Evolutionary conservation across 23 tunicate species (phyloP).

Genomic region (Oikopleura dioica): DNA sequence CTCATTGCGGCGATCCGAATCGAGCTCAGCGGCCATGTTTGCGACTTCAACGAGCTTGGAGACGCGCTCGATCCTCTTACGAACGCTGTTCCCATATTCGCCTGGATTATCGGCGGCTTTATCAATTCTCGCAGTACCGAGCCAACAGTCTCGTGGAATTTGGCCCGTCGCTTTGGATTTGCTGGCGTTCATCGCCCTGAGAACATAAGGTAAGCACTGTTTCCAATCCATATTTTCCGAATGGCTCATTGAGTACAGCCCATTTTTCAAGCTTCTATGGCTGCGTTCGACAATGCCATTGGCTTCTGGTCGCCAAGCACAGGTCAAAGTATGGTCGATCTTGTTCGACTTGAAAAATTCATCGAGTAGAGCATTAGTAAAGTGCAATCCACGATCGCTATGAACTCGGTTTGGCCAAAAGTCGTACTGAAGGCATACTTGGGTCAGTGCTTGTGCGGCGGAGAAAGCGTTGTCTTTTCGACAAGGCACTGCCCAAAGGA

Average conservation of each 20-base stretch:
- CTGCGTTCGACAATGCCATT: not conserved
- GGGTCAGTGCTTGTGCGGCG: not conserved
- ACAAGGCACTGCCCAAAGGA: not conserved
- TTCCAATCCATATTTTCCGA: not conserved
- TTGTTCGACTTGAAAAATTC: not conserved
- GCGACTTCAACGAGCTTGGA: not conserved
- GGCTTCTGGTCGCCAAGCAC: not conserved
- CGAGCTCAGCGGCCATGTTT: not conserved
- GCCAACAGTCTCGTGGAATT: not conserved
- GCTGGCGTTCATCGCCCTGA: not conserved
- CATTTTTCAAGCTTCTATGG: not conserved
- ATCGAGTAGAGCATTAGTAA: not conserved
- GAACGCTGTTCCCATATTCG: not conserved
- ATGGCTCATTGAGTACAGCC: not conserved
- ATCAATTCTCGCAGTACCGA: not conserved
- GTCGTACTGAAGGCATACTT: not conserved
- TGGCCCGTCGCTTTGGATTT: not conserved
- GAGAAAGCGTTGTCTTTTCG: not conserved
- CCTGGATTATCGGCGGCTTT: not conserved
- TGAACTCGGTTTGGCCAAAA: not conserved
- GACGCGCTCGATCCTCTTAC: not conserved
- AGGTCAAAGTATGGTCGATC: not conserved
- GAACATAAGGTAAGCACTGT: not conserved
- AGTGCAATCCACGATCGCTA: conserved; percentile 5
- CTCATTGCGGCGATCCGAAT: not conserved